phyloP scores from a whole-genome alignment of 2,113 vertebrate species.

The Heterotilapia buettikoferi region DNA sequence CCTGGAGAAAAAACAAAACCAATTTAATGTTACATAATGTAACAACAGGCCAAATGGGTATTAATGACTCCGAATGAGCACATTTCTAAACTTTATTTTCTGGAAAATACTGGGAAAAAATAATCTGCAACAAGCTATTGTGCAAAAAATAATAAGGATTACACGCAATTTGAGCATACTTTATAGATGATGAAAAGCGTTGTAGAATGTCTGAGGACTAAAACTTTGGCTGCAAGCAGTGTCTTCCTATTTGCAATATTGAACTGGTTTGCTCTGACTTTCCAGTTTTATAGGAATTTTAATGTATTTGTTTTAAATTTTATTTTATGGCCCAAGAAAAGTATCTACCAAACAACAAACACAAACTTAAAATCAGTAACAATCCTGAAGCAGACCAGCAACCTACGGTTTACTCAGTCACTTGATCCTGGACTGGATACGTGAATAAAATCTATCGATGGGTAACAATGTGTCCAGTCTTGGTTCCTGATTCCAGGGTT shows the following conservation, averaged over 20 bases:
- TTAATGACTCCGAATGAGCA: background rate
- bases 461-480: background rate
- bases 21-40: background rate
- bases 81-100: background rate
- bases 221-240: background rate
- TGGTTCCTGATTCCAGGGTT: background rate
- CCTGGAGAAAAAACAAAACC: conserved; percentile 53
- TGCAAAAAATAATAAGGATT: fast-evolving
- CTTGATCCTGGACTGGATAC: background rate
- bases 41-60: background rate
- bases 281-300: background rate
- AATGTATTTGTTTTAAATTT: fast-evolving
- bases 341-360: fast-evolving
- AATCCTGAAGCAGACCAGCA: background rate
- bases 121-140: fast-evolving
- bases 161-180: fast-evolving
- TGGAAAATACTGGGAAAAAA: fast-evolving
- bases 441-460: background rate
- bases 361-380: background rate
- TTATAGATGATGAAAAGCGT: background rate
- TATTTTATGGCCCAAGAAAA: background rate
- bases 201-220: background rate
- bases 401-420: background rate
- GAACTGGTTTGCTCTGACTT: background rate
- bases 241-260: background rate